Evolutionary conservation across 2,888 invertebrate genomes (phyloP).

Genomic region (Megaustenia siamemsis): DNA sequence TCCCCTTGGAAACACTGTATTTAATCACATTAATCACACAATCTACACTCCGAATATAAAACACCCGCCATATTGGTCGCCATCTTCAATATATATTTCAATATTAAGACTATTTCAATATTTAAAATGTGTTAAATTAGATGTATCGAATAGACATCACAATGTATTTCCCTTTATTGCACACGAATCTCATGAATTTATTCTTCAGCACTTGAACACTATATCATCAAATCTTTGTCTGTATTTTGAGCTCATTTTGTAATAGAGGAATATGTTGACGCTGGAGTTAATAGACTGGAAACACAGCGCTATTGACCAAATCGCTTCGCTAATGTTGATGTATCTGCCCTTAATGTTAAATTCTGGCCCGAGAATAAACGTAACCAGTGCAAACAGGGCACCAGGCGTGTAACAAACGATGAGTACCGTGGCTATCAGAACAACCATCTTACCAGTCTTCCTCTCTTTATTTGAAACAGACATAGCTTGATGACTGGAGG

Average conservation of each 20-base stretch:
- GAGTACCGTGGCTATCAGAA: not conserved
- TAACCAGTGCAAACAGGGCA: not conserved
- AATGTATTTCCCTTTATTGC: no score
- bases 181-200: no score
- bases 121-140: no score
- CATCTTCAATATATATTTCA: no score
- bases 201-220: no score
- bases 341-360: conserved; percentile 19
- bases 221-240: not conserved
- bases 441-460: conserved; percentile 15
- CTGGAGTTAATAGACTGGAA: conserved; percentile 11
- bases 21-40: no score
- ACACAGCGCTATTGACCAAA: not conserved
- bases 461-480: not conserved
- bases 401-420: conserved; percentile 26
- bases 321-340: not conserved
- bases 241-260: conserved; percentile 36
- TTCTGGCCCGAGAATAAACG: not conserved
- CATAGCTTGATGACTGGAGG: not conserved
- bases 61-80: no score
- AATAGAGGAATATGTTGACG: conserved; percentile 33
- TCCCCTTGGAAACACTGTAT: no score
- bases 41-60: no score
- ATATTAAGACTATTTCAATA: no score
- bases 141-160: no score